phyloP scores from a whole-genome alignment of 2,113 vertebrate species.

The Bubo blakistoni region DNA sequence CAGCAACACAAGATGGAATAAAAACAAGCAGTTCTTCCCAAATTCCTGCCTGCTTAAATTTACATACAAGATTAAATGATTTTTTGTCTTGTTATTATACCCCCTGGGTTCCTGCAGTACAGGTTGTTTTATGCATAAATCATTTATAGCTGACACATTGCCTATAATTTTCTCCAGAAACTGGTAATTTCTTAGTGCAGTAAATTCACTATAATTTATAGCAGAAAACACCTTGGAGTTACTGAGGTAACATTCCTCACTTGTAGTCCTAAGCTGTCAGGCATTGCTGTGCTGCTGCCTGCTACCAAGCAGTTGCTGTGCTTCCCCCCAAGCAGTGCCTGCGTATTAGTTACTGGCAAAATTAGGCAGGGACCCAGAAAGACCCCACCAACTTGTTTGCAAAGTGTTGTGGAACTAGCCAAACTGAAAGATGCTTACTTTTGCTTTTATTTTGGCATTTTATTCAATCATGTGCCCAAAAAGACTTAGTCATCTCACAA shows the following conservation, averaged over 20 bases:
- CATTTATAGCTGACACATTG: constrained; percentile 33
- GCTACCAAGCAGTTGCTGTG: neutral
- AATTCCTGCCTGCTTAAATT: constrained; percentile 57
- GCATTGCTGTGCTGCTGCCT: neutral
- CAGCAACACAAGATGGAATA: constrained; percentile 50
- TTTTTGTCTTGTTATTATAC: constrained; percentile 52
- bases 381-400: neutral
- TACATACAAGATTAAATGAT: constrained; percentile 54
- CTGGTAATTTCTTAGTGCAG: neutral
- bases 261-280: neutral
- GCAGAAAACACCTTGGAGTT: constrained; percentile 31
- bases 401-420: neutral
- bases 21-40: constrained; percentile 48
- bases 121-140: constrained; percentile 51
- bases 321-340: neutral
- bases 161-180: constrained; percentile 58
- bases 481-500: neutral
- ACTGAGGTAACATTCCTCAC: constrained; percentile 17
- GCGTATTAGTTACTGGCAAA: neutral
- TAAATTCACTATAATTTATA: constrained; percentile 19
- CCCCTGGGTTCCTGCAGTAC: constrained; percentile 1
- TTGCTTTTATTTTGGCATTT: neutral
- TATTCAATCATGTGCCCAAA: rapidly evolving
- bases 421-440: neutral
- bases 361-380: neutral